These are phyloP conservation scores for Iphiclides podalirius DNA, from an alignment of 2,888 invertebrate genomes.

Conservation along the genomic window DNA sequence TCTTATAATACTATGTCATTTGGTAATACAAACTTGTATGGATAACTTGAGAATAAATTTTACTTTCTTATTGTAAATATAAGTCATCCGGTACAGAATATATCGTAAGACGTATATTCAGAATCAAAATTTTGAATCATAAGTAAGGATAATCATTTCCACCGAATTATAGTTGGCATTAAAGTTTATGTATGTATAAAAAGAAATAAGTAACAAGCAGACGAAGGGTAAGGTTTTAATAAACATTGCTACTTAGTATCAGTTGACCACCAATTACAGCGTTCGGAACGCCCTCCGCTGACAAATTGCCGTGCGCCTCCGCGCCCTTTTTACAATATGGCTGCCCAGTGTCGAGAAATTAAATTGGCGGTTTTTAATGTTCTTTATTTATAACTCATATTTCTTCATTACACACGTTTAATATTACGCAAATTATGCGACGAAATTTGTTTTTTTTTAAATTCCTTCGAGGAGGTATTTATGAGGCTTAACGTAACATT, in stretches of 20 bases:
- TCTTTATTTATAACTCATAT: slow-evolving; percentile 14
- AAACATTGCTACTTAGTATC: slow-evolving; percentile 51
- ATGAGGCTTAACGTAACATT: background rate
- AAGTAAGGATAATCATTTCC: too few relatives aligned
- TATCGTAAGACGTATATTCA: too few relatives aligned
- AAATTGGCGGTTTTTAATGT: slow-evolving; percentile 20
- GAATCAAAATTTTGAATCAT: too few relatives aligned
- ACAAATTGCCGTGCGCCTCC: slow-evolving; percentile 57
- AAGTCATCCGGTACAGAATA: too few relatives aligned
- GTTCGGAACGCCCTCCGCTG: slow-evolving; percentile 60
- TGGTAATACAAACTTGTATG: too few relatives aligned
- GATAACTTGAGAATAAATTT: too few relatives aligned
- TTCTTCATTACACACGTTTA: slow-evolving; percentile 14
- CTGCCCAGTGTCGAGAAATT: slow-evolving; percentile 29
- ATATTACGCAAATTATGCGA: slow-evolving; percentile 9
- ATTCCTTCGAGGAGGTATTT: background rate
- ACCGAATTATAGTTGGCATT: too few relatives aligned
- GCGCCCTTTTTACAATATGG: slow-evolving; percentile 50
- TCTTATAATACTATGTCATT: too few relatives aligned
- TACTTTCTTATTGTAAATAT: too few relatives aligned
- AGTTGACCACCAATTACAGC: slow-evolving; percentile 62
- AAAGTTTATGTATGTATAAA: slow-evolving; percentile 11
- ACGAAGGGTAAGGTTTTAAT: slow-evolving; percentile 32
- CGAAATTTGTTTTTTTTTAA: background rate
- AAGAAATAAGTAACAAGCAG: slow-evolving; percentile 34